Base-by-base conservation (phyloP, 2,113 vertebrate species). In the Herpetotheres cachinnans region DNA sequence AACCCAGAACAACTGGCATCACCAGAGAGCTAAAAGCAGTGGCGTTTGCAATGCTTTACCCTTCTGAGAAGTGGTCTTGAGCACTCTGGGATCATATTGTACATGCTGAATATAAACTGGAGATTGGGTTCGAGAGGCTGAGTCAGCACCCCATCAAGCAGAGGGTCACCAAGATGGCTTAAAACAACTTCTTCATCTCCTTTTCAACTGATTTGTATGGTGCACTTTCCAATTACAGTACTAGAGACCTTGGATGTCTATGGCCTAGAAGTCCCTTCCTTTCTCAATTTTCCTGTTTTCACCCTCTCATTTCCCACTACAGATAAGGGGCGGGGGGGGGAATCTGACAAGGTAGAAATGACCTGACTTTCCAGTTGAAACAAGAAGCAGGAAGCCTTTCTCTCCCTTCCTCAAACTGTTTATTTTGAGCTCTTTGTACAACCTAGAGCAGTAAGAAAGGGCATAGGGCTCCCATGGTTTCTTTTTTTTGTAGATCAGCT, bases 401-500 rank as follows among this genome's bases (percentile, higher is more conserved):
- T 27, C 27, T 42, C 52, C 56, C 38, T 59, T 81, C 69, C 67
- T 73, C 79, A 70, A 19, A 25, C 0, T 18, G 14, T 27, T 46
- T 49, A n/a, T 76, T 79, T 20, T 36, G 62, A 85, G 66, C 73
- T 67, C 32, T 88, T 50, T 62, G 34, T 38, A 62, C 25, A 58
- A 20, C 29, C 32, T 34, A 42, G 63, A 61, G 49, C 66, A 90
- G 34, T 13, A 54, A 66, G 58, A 85, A 85, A 66, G 55, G 67
- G 40, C 65, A 56, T 0, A 0, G 36, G 49, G 27, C 78, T 59
- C 34, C 0, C 50, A 6, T 7, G 32, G 24, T 44, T n/a, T 17
- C 1, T 50, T 69, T 80, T 58, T 56, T 65, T 50, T 27, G 14
- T 11, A 47, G 25, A 55, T 84, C 18, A 36, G 62, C 46, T 88